A percentile compares a stretch with the other conserved stretches of the same genome.
Evolutionary conservation across 2,797 vertebrate genomes (phyloP).

Genomic region (Enteromius thamalakanensis): DNA sequence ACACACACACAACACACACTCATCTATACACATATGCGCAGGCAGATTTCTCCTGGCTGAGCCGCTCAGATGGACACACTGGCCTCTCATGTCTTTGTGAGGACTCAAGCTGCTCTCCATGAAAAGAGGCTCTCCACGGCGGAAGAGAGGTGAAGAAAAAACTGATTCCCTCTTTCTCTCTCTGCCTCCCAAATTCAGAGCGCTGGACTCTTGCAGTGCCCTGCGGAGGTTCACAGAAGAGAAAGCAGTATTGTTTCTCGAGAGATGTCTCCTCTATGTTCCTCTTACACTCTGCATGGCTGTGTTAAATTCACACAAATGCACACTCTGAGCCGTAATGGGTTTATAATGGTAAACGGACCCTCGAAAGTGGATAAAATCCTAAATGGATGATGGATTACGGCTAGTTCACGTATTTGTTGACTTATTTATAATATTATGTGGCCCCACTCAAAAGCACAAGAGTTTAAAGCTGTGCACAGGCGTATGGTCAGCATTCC

Average conservation of each 20-base stretch:
- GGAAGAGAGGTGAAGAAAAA: conserved; percentile 48
- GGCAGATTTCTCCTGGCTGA: conserved; percentile 45
- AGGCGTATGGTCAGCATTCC: conserved; percentile 10
- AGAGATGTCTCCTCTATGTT: conserved; percentile 52
- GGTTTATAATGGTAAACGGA: conserved; percentile 44
- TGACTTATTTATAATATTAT: conserved; percentile 49
- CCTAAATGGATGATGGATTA: conserved; percentile 54
- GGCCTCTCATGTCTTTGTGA: conserved; percentile 55
- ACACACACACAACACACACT: background rate
- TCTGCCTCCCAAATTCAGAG: conserved; percentile 40
- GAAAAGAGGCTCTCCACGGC: conserved; percentile 56
- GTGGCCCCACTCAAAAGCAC: conserved; percentile 43
- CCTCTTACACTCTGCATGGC: conserved; percentile 33
- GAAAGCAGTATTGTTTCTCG: conserved; percentile 53
- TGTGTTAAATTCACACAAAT: conserved; percentile 15
- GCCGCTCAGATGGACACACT: conserved; percentile 48
- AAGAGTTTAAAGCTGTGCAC: conserved; percentile 15
- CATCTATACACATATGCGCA: conserved; percentile 11
- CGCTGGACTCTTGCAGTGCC: conserved; percentile 45
- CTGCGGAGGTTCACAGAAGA: conserved; percentile 36
- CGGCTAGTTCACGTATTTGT: conserved; percentile 34
- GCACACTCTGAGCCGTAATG: conserved; percentile 34
- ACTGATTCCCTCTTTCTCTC: conserved; percentile 48
- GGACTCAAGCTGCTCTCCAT: conserved; percentile 55
- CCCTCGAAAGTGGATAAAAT: conserved; percentile 44